Base-by-base conservation (phyloP, 2,113 vertebrate species). In the Fukomys damarensis region DNA sequence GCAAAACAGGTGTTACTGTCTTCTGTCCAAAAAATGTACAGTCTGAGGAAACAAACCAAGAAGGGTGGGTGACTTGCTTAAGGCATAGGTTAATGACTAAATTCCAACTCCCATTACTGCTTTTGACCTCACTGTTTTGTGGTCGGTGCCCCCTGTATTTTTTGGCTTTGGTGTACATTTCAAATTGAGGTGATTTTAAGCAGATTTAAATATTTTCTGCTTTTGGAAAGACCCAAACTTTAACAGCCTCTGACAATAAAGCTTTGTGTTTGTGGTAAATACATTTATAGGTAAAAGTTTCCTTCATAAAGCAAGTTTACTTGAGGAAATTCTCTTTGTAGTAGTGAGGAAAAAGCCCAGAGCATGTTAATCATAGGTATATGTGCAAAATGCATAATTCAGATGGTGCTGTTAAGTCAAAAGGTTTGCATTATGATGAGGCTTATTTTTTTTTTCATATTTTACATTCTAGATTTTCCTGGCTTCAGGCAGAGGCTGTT, bases 391-490 rank as follows among this genome's bases (percentile, higher is more conserved):
- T 96, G 56, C 72, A 95, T 96, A 93, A 96, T 96, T 92, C 84
- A 97, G 76, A 52, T 89, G 70, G 38, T 89, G 63, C 61, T 56
- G 43, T 94, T 82, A 93, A 94, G 46, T 86, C 46, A 93, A 96
- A 89, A 86, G 68, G 20, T 32, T 97, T 87, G 79, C 94, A 94
- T 95, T 54, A 46, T 74, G 89, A 95, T 96, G 76, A 97, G 43
- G 63, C 16, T 9, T 95, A 11, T 43, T 92, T 97, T 77, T 96
- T 95, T n/a, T 94, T 96, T 59, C 38, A 82, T 26, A 90, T 92
- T 95, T 94, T 93, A 72, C 87, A 77, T 87, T 46, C 86, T 95
- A 77, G 66, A 81, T 94, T 94, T 97, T 95, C 87, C 89, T 79
- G 87, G 76, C 95, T 94, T 84, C 92, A 95, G 93, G 94, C 89